Conservation (phyloP, 2,888 invertebrate genomes). For the Thelaira solivaga region DNA sequence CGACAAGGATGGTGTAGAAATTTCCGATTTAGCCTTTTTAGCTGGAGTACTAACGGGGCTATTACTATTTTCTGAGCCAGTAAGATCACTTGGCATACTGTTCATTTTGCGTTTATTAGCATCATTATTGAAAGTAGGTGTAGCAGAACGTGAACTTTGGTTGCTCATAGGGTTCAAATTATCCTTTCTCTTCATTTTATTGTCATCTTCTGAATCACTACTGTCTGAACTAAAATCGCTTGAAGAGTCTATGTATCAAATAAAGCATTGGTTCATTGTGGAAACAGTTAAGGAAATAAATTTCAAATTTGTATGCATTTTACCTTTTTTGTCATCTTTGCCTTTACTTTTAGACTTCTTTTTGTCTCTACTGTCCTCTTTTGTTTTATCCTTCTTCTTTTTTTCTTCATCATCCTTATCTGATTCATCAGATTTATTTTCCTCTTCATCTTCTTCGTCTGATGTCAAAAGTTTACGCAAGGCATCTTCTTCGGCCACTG, state of each 20-base stretch:
- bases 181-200: constrained; percentile 75
- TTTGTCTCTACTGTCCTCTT: constrained; percentile 80
- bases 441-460: constrained; percentile 91
- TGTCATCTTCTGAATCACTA: constrained; percentile 84
- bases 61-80: constrained; percentile 76
- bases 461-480: constrained; percentile 90
- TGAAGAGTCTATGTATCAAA: constrained; percentile 80
- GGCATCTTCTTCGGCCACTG: constrained; percentile 94
- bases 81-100: constrained; percentile 75
- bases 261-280: neutral
- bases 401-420: constrained; percentile 86
- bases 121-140: constrained; percentile 73
- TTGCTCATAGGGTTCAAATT: constrained; percentile 71
- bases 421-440: constrained; percentile 86
- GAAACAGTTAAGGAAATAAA: constrained; percentile 31
- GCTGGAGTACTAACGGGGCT: constrained; percentile 76
- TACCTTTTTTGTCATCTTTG: constrained; percentile 82
- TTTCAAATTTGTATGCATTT: neutral
- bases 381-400: constrained; percentile 83
- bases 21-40: constrained; percentile 73
- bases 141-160: constrained; percentile 76
- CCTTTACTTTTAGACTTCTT: constrained; percentile 81
- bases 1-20: constrained; percentile 71
- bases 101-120: constrained; percentile 73
- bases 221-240: constrained; percentile 85